Percentiles rank a stretch among this genome's conserved stretches.
Evolutionary conservation across 2,888 invertebrate species (phyloP).

Genomic region (Hipparchia sbordonii): DNA sequence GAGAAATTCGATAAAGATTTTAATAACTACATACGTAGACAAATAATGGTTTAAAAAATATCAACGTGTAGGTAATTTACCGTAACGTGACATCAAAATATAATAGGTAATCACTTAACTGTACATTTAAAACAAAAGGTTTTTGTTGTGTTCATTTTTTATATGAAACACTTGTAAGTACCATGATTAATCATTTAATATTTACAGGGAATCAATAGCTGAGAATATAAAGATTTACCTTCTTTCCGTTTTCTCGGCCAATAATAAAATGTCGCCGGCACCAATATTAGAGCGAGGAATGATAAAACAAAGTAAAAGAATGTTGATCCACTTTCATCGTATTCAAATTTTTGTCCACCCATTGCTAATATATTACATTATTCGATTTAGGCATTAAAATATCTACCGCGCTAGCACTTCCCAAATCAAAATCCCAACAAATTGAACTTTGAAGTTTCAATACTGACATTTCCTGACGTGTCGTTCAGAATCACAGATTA

Average conservation of each 20-base stretch:
- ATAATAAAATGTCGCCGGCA: constrained; percentile 98
- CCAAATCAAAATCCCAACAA: background rate
- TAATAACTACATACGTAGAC: background rate
- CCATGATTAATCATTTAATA: background rate
- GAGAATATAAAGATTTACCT: constrained; percentile 84
- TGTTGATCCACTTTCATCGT: constrained; percentile 99
- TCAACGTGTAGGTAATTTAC: constrained; percentile 30
- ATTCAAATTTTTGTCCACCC: constrained; percentile 99
- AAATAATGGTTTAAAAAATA: constrained; percentile 11
- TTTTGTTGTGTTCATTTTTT: background rate
- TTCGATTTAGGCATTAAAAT: constrained; percentile 53
- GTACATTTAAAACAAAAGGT: background rate
- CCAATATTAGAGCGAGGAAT: constrained; percentile 96
- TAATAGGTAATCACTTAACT: constrained; percentile 7
- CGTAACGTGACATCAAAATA: constrained; percentile 36
- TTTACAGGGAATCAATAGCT: background rate
- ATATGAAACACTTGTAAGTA: background rate
- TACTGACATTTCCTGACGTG: constrained; percentile 58
- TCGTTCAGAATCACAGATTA: no score
- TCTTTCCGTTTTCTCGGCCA: constrained; percentile 96
- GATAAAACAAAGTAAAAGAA: constrained; percentile 99
- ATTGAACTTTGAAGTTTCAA: background rate
- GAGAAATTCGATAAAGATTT: background rate
- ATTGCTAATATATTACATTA: constrained; percentile 79
- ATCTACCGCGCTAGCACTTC: constrained; percentile 52